Evolutionary conservation across 2,888 invertebrate genomes (phyloP), one percentile per base, ranked within the genome.

Genomic region (Platycheirus albimanus): DNA sequence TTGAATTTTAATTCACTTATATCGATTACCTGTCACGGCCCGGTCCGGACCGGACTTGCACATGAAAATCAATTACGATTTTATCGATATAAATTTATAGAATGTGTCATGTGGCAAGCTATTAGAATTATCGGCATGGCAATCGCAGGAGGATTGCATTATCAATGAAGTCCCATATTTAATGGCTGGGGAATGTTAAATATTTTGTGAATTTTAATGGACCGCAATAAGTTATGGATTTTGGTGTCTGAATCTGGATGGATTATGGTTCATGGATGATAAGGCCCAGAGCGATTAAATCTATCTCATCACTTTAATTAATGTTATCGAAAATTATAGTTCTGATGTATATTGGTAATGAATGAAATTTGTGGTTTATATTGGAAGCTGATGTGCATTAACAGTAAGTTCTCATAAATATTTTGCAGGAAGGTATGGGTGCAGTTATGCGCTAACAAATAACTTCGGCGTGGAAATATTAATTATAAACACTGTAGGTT

Each of bases 181-280:
- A 19, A 54, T 38, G n/a, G 20, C 54, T 13, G 20, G 54, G 54
- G 36, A 54, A 54, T 19, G 54, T 54, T 38, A 36, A 38, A 36
- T 54, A 54, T 20, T 54, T 54, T 54, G 36, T 28, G 20, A 54
- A 54, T 36, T 54, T 54, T 54, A 54, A 54, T 54, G 36, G n/a
- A 36, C 54, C 36, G 13, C 13, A 38, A 20, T 54, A 54, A 38
- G 8, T 54, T 54, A 6, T 54, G 36, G 11, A n/a, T 20, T 36
- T 54, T 19, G 20, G 13, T 38, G 19, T 20, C 30, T 33, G 17
- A 33, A n/a, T n/a, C n/a, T n/a, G n/a, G n/a, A n/a, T n/a, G n/a
- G n/a, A n/a, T n/a, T n/a, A n/a, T n/a, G n/a, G n/a, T n/a, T n/a
- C 33, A 52, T 52, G 52, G 17, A 30, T 33, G 52, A 52, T n/a